These are phyloP conservation scores for Ancistrus triradiatus DNA, from an alignment of 2,113 vertebrate species.

Conservation along the genomic window DNA sequence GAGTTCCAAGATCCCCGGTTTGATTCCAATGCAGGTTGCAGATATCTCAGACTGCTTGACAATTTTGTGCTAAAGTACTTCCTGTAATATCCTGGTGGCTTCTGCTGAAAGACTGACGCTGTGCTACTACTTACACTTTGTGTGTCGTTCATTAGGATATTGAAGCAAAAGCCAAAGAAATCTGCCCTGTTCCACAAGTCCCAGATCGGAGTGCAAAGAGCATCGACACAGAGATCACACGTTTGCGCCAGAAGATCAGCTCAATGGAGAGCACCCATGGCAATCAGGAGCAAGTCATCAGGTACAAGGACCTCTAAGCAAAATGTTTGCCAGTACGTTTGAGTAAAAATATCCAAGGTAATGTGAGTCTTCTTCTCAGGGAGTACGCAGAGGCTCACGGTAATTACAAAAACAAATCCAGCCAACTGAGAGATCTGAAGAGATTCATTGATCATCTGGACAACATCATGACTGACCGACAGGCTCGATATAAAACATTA, in stretches of 20 bases:
- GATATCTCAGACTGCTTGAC: no score
- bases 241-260: slow-evolving; percentile 73
- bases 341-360: neutral
- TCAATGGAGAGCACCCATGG: slow-evolving; percentile 72
- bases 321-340: no score
- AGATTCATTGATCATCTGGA: slow-evolving; percentile 76
- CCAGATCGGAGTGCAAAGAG: slow-evolving; percentile 71
- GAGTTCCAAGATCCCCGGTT: no score
- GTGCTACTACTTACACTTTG: no score
- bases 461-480: slow-evolving; percentile 80
- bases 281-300: slow-evolving; percentile 80
- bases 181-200: slow-evolving; percentile 66
- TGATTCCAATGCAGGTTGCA: no score
- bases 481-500: slow-evolving; percentile 74
- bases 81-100: no score
- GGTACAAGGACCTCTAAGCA: slow-evolving; percentile 55
- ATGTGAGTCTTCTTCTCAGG: slow-evolving; percentile 44
- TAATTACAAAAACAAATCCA: slow-evolving; percentile 78
- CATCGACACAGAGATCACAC: slow-evolving; percentile 78
- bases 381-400: slow-evolving; percentile 80
- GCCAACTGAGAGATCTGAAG: slow-evolving; percentile 78
- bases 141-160: slow-evolving; percentile 65
- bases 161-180: slow-evolving; percentile 71
- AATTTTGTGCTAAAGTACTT: no score
- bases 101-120: no score